Evolutionary conservation across 2,797 vertebrate species (phyloP).

Genomic region (Sebastes goodei): DNA sequence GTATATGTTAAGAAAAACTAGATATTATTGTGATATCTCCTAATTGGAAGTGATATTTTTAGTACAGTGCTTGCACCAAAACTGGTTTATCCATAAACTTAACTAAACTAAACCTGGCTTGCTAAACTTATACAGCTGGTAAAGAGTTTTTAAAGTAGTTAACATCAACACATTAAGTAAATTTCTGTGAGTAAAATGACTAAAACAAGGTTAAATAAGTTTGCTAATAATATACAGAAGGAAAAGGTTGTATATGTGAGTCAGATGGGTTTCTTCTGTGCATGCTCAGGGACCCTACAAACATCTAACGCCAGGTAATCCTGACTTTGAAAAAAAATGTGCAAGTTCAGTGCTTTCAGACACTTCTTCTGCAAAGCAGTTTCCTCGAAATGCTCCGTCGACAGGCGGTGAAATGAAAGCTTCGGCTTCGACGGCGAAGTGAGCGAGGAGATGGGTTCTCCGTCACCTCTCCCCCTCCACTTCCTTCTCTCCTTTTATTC

Average conservation of each 20-base stretch:
- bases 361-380: constrained; percentile 43
- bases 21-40: constrained; percentile 36
- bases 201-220: constrained; percentile 70
- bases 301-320: constrained; percentile 60
- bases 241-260: constrained; percentile 59
- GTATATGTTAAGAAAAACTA: constrained; percentile 52
- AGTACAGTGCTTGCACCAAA: constrained; percentile 47
- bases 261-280: constrained; percentile 51
- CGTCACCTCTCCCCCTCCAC: constrained; percentile 21
- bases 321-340: constrained; percentile 62
- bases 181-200: constrained; percentile 46
- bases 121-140: constrained; percentile 51
- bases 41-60: constrained; percentile 66
- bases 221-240: constrained; percentile 63
- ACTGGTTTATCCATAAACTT: constrained; percentile 34
- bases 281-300: constrained; percentile 74
- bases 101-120: constrained; percentile 48
- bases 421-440: constrained; percentile 37
- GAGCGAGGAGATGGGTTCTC: constrained; percentile 20
- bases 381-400: constrained; percentile 36
- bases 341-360: constrained; percentile 57
- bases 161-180: constrained; percentile 67
- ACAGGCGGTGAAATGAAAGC: constrained; percentile 48
- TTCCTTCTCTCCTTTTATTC: constrained; percentile 24
- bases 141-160: constrained; percentile 36